Evolutionary conservation across 2,113 vertebrate genomes (phyloP).

Genomic region (Shinisaurus crocodilurus): DNA sequence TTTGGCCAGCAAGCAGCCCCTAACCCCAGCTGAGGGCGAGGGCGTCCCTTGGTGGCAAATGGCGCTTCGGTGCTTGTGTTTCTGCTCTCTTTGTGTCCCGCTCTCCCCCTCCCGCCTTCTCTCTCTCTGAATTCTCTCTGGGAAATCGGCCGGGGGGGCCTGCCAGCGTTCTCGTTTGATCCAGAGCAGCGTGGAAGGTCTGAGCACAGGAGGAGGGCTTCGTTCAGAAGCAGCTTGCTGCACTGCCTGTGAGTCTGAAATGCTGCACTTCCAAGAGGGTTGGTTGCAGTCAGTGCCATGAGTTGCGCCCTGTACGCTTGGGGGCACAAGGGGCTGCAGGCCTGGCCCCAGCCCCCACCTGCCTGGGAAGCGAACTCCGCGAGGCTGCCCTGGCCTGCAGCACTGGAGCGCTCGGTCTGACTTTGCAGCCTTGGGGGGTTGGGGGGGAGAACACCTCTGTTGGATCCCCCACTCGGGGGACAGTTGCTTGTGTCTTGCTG

Average conservation of each 20-base stretch:
- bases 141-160: not conserved
- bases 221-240: not conserved
- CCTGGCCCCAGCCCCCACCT: not conserved
- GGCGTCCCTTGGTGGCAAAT: no score
- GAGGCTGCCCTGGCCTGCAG: not conserved
- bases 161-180: not conserved
- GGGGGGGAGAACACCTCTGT: not conserved
- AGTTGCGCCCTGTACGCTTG: not conserved
- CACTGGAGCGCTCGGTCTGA: not conserved
- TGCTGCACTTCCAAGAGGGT: no score
- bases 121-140: not conserved
- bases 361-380: not conserved
- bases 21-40: not conserved
- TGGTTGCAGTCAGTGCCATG: no score
- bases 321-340: not conserved
- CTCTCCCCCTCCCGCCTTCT: not conserved
- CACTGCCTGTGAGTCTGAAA: not conserved
- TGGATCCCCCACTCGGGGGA: not conserved
- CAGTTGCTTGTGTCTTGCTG: not conserved
- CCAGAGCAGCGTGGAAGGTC: not conserved
- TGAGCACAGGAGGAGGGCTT: not conserved
- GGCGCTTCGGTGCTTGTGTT: not conserved
- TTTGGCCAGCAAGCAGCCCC: slow-evolving; percentile 17
- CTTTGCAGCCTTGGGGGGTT: not conserved
- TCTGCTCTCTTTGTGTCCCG: not conserved